These are phyloP conservation scores for Eupelmus urozonus DNA, from an alignment of 2,888 invertebrate species.

Conservation along the genomic window DNA sequence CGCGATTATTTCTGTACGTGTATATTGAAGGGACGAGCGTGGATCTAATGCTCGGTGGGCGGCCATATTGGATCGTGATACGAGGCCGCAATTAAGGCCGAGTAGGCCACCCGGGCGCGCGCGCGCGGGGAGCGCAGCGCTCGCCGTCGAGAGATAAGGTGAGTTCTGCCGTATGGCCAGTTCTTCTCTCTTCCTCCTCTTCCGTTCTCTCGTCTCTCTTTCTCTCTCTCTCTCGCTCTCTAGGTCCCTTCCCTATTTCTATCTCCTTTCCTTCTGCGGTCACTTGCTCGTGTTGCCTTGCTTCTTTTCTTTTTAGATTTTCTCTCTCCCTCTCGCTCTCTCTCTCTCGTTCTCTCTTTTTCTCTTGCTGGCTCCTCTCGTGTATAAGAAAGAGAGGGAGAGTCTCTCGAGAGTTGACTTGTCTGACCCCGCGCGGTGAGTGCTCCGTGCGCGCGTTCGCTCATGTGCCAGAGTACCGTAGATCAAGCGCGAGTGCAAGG, in stretches of 20 bases:
- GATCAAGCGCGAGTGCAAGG: slow-evolving; percentile 19
- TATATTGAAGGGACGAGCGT: slow-evolving; percentile 16
- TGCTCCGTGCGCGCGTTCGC: not conserved
- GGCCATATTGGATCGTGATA: slow-evolving; percentile 78
- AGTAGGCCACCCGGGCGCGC: slow-evolving; percentile 77
- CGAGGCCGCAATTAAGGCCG: slow-evolving; percentile 76
- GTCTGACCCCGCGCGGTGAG: not conserved
- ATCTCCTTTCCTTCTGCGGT: slow-evolving; percentile 20
- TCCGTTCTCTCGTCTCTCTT: not conserved
- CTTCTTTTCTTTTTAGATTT: not conserved
- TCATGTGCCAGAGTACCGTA: not conserved
- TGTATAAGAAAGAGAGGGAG: not conserved
- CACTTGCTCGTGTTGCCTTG: slow-evolving; percentile 5
- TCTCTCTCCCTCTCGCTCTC: not conserved
- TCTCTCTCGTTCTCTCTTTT: slow-evolving; percentile 9
- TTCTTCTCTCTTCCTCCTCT: slow-evolving; percentile 8
- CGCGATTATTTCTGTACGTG: slow-evolving; percentile 5
- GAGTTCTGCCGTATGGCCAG: slow-evolving; percentile 24
- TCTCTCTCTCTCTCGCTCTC: slow-evolving; percentile 16
- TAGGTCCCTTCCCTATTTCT: not conserved
- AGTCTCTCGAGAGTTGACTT: slow-evolving; percentile 7
- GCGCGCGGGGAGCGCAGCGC: slow-evolving; percentile 57
- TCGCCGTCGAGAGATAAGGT: slow-evolving; percentile 45
- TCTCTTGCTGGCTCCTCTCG: not conserved
- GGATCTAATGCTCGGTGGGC: slow-evolving; percentile 72